These are phyloP conservation scores for Hyperoplus lanceolatus DNA, from an alignment of 2,797 vertebrate genomes.

Conservation along the genomic window DNA sequence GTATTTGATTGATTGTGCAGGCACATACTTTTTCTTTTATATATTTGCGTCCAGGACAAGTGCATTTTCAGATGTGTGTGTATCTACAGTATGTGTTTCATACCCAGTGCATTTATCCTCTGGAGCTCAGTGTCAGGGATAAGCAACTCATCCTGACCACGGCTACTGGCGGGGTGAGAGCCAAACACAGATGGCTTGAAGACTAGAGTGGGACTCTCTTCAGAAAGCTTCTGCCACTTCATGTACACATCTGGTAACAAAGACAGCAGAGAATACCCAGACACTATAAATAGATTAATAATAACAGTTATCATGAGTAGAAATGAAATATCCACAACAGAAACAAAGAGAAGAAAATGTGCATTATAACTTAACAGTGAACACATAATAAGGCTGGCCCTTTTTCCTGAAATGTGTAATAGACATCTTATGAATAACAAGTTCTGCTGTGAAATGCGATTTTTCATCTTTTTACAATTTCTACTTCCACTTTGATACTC, in stretches of 20 bases:
- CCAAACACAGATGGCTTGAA: constrained; percentile 79
- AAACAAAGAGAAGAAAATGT: not conserved
- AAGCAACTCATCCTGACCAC: constrained; percentile 78
- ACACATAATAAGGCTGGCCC: not conserved
- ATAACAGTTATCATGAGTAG: not conserved
- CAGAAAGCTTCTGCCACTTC: constrained; percentile 77
- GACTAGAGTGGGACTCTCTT: constrained; percentile 69
- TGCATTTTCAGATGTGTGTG: not conserved
- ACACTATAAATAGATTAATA: not conserved
- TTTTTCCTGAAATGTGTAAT: not conserved
- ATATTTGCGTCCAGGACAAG: not conserved
- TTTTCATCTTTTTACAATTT: not conserved
- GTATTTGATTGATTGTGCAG: not conserved
- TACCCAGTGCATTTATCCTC: constrained; percentile 81
- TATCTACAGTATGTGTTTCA: constrained; percentile 19
- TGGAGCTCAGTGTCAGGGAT: constrained; percentile 84
- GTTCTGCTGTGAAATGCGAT: not conserved
- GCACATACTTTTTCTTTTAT: not conserved
- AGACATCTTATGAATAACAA: constrained; percentile 1
- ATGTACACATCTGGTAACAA: constrained; percentile 79
- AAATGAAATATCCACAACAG: not conserved
- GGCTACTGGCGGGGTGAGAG: constrained; percentile 53
- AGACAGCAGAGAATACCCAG: constrained; percentile 6
- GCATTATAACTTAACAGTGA: not conserved
- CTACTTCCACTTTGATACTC: not conserved